Evolutionary conservation across 2,888 invertebrate species (phyloP).

Genomic region (Embidobia sp.): DNA sequence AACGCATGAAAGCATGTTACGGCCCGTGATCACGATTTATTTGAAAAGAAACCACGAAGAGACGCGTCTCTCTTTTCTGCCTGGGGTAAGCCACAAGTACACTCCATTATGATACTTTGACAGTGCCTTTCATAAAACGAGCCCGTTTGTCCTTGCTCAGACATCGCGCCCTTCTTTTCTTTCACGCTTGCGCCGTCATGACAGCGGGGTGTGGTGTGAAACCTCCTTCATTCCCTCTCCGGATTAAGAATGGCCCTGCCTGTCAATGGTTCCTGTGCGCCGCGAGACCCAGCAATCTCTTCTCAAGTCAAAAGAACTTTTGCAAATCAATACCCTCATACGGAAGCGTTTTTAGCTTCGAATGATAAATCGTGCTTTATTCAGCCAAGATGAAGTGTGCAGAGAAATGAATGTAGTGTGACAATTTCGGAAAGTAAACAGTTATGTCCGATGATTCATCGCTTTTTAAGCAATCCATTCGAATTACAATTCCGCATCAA

Average conservation of each 20-base stretch:
- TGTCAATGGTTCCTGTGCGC: constrained; percentile 54
- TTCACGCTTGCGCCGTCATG: constrained; percentile 66
- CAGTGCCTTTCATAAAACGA: constrained; percentile 65
- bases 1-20: constrained; percentile 49
- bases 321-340: constrained; percentile 63
- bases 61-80: constrained; percentile 41
- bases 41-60: constrained; percentile 51
- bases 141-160: constrained; percentile 60
- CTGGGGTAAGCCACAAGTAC: constrained; percentile 61
- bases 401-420: constrained; percentile 40
- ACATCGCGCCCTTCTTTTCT: constrained; percentile 61
- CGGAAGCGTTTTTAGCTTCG: constrained; percentile 46
- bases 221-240: constrained; percentile 62
- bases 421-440: constrained; percentile 56
- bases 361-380: constrained; percentile 53
- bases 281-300: constrained; percentile 26
- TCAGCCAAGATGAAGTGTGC: constrained; percentile 42
- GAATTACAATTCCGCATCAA: constrained; percentile 33
- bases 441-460: constrained; percentile 53
- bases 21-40: constrained; percentile 47
- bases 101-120: constrained; percentile 67
- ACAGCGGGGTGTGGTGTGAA: constrained; percentile 65
- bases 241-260: constrained; percentile 64
- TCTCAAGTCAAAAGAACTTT: constrained; percentile 49
- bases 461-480: constrained; percentile 29